Base-by-base conservation (phyloP, 2,113 vertebrate species). In the Istiophorus platypterus region DNA sequence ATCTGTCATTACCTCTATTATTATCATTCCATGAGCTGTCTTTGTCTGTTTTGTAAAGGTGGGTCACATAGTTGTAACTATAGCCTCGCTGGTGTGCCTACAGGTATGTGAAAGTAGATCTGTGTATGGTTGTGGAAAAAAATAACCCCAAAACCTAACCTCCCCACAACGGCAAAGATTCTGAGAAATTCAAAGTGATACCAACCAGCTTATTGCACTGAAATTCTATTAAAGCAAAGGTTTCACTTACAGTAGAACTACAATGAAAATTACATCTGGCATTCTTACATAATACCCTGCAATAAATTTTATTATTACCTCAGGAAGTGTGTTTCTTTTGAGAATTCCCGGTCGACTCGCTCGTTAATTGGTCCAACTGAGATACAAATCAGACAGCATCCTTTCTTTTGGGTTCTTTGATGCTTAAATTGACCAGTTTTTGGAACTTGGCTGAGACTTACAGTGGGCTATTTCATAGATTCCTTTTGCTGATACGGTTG, bases 181-280 rank as follows among this genome's bases (percentile, higher is more conserved):
- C 78, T 88, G 79, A 63, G 84, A 86, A 89, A 86, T 49, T 65
- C 51, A 76, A 86, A 82, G 73, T 59, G 72, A 89, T 78, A 85
- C 78, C 51, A 52, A 69, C 9, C 52, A 56, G 49, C 41, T 69
- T 3, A 72, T 74, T 72, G 70, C 39, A 47, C 69, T 45, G 22
- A 52, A 72, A 47, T 52, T 68, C 61, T 67, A 22, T 45, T 18
- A 51, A 68, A 59, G 66, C 27, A 31, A 18, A 76, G 8, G 57
- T 63, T 69, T 72, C n/a, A 67, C 59, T 79, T 82, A 59, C n/a
- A 57, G 59, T 54, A 73, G 31, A 64, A 64, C 61, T 56, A 57
- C 34, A 45, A 29, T 71, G 73, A 57, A 80, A 78, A 84, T 81
- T 41, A 76, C 54, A 80, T 49, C 62, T 56, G 71, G 47, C 78